Conservation (phyloP, 2,113 vertebrate genomes). For the Hoplias malabaricus region DNA sequence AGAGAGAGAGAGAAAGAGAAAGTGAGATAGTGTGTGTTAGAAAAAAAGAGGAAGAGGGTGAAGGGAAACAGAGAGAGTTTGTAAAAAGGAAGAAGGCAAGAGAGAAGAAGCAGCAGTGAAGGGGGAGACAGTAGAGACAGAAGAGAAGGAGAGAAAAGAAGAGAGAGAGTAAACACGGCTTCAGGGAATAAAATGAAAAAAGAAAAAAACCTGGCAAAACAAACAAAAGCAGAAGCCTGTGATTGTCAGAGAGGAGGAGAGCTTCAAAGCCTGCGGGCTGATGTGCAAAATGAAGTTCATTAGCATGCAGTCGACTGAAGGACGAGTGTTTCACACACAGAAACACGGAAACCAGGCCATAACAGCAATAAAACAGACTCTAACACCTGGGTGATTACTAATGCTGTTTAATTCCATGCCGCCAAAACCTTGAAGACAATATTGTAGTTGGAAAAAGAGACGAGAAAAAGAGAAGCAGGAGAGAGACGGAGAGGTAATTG, state of each 20-base stretch:
- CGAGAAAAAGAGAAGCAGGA: neutral
- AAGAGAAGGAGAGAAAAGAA: neutral
- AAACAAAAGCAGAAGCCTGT: conserved; percentile 52
- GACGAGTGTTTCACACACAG: conserved; percentile 42
- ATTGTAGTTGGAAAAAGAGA: neutral
- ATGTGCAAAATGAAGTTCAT: conserved; percentile 58
- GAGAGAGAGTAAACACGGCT: conserved; percentile 30
- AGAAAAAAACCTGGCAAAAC: conserved; percentile 47
- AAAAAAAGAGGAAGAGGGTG: neutral
- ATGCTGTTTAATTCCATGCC: neutral
- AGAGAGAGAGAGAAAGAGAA: no score
- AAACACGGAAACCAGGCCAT: conserved; percentile 43
- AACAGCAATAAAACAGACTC: conserved; percentile 48
- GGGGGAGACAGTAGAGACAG: neutral
- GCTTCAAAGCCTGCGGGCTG: conserved; percentile 62
- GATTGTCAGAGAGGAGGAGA: conserved; percentile 28
- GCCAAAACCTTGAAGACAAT: neutral
- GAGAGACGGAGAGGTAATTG: neutral
- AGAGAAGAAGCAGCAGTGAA: neutral
- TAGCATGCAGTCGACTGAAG: conserved; percentile 58
- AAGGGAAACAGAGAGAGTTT: neutral
- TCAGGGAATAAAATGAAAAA: conserved; percentile 55
- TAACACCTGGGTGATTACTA: conserved; percentile 13
- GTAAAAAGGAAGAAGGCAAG: neutral
- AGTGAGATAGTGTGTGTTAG: neutral